A percentile compares a stretch with the other conserved stretches of the same genome.
Evolutionary conservation across 2,888 invertebrate species (phyloP).

Genomic region (Synergus itoensis): DNA sequence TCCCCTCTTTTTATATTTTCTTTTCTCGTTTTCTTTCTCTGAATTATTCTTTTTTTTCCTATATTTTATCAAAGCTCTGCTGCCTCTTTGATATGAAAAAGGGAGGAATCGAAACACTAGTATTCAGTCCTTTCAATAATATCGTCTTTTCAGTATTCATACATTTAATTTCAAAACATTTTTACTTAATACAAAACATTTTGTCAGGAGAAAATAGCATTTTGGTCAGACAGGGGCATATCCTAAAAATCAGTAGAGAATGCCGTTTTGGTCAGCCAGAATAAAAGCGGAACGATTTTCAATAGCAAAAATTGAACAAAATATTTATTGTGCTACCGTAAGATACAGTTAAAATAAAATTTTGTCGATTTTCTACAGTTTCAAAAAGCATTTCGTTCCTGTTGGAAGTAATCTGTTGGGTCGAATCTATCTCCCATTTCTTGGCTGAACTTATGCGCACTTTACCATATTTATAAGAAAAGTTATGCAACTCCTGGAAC

Average conservation of each 20-base stretch:
- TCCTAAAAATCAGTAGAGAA: too few relatives aligned
- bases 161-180: too few relatives aligned
- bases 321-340: background rate
- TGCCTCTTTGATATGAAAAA: background rate
- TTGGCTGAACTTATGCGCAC: background rate
- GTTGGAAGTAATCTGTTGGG: background rate
- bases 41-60: background rate
- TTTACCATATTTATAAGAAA: constrained; percentile 20
- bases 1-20: background rate
- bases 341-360: too few relatives aligned
- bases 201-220: too few relatives aligned
- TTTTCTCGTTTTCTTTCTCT: background rate
- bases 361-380: background rate
- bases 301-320: too few relatives aligned
- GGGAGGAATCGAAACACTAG: background rate
- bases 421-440: background rate
- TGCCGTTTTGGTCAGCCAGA: too few relatives aligned
- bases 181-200: too few relatives aligned
- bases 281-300: too few relatives aligned
- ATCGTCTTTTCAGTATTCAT: background rate
- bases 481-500: background rate
- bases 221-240: too few relatives aligned
- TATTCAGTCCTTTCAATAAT: background rate
- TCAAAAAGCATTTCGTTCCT: background rate
- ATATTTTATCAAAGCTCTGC: background rate